Percentiles rank a stretch among this genome's conserved stretches.
These are phyloP conservation scores for Eupithecia abbreviata DNA, from an alignment of 2,888 invertebrate species.

Conservation along the genomic window DNA sequence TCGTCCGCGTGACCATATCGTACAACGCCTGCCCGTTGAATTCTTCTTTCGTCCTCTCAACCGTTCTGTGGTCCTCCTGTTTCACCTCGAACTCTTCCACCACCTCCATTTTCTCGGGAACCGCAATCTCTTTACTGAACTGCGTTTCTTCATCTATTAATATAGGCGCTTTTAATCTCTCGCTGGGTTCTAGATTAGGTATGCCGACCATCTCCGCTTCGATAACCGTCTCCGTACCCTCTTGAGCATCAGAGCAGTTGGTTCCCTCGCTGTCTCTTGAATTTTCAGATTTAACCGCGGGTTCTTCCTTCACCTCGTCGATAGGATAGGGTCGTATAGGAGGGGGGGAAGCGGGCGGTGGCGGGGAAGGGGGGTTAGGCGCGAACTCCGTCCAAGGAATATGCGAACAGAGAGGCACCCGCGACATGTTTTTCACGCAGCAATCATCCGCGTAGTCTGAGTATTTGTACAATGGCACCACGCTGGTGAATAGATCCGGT, in stretches of 20 bases:
- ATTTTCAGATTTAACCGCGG: slow-evolving; percentile 11
- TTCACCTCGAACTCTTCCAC: slow-evolving; percentile 51
- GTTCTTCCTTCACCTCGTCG: slow-evolving; percentile 43
- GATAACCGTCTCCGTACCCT: slow-evolving; percentile 30
- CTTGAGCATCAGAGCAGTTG: slow-evolving; percentile 23
- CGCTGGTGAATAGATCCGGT: slow-evolving; percentile 70
- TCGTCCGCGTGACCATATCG: slow-evolving; percentile 52
- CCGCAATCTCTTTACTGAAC: slow-evolving; percentile 42
- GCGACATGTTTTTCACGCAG: slow-evolving; percentile 73
- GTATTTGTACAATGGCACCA: slow-evolving; percentile 77
- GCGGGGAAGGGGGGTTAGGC: slow-evolving; percentile 67
- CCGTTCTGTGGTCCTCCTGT: slow-evolving; percentile 68
- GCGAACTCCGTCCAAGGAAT: slow-evolving; percentile 74
- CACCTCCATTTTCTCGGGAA: slow-evolving; percentile 41
- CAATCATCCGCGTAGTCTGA: slow-evolving; percentile 79
- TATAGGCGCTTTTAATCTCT: slow-evolving; percentile 68
- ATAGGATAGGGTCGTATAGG: slow-evolving; percentile 66
- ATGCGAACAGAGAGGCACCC: slow-evolving; percentile 65
- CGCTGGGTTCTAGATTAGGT: slow-evolving; percentile 63
- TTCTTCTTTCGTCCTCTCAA: slow-evolving; percentile 72
- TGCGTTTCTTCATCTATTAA: slow-evolving; percentile 60
- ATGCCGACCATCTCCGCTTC: slow-evolving; percentile 52
- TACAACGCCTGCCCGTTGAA: slow-evolving; percentile 63
- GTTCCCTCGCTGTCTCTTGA: slow-evolving; percentile 27
- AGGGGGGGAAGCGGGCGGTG: slow-evolving; percentile 69